A percentile compares a stretch with the other conserved stretches of the same genome.
Conservation (phyloP, 2,113 vertebrate species). For the Amphiprion percula region DNA sequence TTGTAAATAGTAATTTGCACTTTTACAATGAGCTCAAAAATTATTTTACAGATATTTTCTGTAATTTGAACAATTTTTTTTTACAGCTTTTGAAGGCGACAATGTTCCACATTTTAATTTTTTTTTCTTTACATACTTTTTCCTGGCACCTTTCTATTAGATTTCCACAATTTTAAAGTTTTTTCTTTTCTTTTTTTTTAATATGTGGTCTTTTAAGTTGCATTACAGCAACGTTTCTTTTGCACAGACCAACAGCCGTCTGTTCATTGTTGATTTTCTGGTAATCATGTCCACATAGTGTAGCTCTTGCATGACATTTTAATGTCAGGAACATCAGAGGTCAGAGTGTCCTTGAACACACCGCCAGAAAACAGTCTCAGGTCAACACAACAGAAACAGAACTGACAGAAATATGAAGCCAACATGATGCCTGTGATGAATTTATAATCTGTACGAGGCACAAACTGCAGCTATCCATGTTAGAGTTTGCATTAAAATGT, state of each 20-base stretch:
- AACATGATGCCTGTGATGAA: background rate
- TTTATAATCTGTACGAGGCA: background rate
- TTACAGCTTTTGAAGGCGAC: no score
- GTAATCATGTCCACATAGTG: background rate
- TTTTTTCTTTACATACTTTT: no score
- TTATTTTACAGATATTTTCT: no score
- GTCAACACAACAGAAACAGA: background rate
- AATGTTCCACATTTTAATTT: no score
- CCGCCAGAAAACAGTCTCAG: background rate
- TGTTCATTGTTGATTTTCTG: background rate
- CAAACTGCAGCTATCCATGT: slow-evolving; percentile 1
- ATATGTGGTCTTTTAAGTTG: background rate
- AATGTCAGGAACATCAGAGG: background rate
- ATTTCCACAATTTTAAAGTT: no score
- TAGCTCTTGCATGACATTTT: background rate
- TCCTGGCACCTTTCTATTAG: no score
- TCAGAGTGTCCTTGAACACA: slow-evolving; percentile 4
- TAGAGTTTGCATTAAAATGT: background rate
- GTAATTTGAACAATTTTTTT: no score
- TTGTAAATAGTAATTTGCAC: no score
- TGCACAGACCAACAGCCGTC: background rate
- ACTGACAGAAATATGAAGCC: background rate
- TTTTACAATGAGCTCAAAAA: no score
- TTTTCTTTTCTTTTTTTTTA: background rate
- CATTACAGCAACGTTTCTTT: background rate